Base-by-base conservation (phyloP, 2,113 vertebrate genomes). In the Seriola dumerili region DNA sequence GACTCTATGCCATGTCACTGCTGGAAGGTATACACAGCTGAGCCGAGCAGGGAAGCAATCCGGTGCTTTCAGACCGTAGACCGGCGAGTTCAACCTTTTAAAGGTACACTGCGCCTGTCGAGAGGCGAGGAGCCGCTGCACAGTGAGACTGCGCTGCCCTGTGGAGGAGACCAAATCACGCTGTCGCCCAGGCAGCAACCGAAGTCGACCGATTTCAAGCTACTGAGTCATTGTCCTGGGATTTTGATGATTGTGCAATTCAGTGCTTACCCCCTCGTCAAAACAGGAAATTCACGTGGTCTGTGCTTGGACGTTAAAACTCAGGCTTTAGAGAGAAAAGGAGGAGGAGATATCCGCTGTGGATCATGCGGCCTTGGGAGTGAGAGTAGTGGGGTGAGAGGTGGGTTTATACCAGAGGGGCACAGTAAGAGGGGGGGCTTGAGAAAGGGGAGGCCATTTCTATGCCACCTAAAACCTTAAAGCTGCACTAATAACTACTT, bases 71-170 rank as follows among this genome's bases (percentile, higher is more conserved):
- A 50, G 64, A 76, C 66, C 59, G 54, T 55, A 34, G 21, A n/a
- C 65, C 65, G 52, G 19, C n/a, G 75, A 76, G 93, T 52, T 91
- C 91, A 88, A 55, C 79, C 93, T 93, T 91, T 95, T 94, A 95
- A 94, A 95, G 92, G 80, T 3, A 90, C 91, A 94, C 80, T 69
- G 70, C 84, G 63, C 76, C 50, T 8, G 32, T 1, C 4, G 17
- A 11, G 19, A 11, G 17, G 14, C 8, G 42, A 68, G 48, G 50
- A 21, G 48, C 44, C 38, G 68, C 40, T 57, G 25, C 52, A 17
- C 16, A 50, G 34, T 54, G 64, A 72, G 29, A 66, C 74, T 72
- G 86, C 76, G 88, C 83, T 86, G 88, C 70, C 78, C 52, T 7
- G 65, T 54, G 76, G 63, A 52, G 65, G 63, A 65, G 64, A 68